Percentiles rank a stretch among this genome's conserved stretches.
These are phyloP conservation scores for Peromyscus eremicus DNA, from an alignment of 2,797 vertebrate genomes.

Conservation along the genomic window DNA sequence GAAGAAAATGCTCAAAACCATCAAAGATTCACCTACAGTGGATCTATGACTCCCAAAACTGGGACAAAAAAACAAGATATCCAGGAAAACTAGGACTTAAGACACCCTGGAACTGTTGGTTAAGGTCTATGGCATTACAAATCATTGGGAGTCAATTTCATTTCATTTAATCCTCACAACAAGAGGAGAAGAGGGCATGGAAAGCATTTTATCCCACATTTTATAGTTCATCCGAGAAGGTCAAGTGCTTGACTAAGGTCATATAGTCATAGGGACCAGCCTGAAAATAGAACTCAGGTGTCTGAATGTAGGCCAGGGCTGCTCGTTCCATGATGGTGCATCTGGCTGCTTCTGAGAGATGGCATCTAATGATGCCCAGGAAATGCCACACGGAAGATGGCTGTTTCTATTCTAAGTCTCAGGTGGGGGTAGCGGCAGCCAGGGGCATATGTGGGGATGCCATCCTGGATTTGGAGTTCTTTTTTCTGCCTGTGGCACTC, in stretches of 20 bases:
- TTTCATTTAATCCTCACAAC: neutral
- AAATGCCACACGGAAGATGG: neutral
- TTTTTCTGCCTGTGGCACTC: constrained; percentile 21
- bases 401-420: constrained; percentile 55
- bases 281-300: constrained; percentile 30
- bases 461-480: neutral
- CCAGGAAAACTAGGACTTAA: neutral
- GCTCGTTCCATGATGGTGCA: neutral
- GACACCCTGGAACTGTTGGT: neutral
- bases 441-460: neutral
- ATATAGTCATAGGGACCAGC: neutral
- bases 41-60: neutral
- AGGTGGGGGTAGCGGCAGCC: neutral
- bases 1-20: neutral
- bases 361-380: neutral
- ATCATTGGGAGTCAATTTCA: neutral
- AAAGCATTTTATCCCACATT: neutral
- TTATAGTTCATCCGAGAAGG: neutral
- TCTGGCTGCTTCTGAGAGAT: neutral
- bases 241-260: neutral
- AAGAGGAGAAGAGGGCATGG: neutral
- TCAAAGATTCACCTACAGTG: neutral
- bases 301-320: neutral
- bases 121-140: neutral
- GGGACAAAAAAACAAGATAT: neutral